Evolutionary conservation across 2,888 invertebrate genomes (phyloP), one percentile per base, ranked within the genome.

Genomic region (Abrostola tripartita): DNA sequence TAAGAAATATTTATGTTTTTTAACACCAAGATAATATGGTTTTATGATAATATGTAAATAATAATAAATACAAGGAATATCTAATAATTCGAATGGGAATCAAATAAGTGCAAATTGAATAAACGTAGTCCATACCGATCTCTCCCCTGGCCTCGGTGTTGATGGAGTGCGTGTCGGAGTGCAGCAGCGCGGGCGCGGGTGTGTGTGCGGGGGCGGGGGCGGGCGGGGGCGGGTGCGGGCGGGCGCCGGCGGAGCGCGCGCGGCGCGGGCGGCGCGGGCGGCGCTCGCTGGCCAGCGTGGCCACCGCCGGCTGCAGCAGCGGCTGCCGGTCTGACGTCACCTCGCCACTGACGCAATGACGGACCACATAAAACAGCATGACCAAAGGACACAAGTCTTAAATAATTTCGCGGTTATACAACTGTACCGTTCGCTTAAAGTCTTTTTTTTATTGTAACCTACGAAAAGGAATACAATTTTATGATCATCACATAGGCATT

Each of bases 151-250:
- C 51, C 40, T 92, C 91, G 0, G 87, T 87, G 84, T 95, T 95
- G 84, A 95, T 95, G 76, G 95, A 94, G 85, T 93, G 94, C 61
- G 88, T 8, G 58, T 71, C 78, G 6, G 67, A 44, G 83, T 71
- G 87, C 86, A 41, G 88, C 85, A 61, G 62, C 38, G 71, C 14
- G 73, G 59, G 12, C 49, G 69, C 54, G n/a, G 54, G 60, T 36
- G 65, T 53, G 56, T 37, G 60, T 56, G 51, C 42, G 42, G 51
- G 57, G 69, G 41, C 52, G 68, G 35, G 56, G 68, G 68, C 41
- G 71, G 64, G 71, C 54, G 64, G 55, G 71, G 42, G 63, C 7
- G 52, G 47, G 47, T 53, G 64, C 35, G 67, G 57, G 71, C 37
- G 59, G 6, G 68, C 65, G 71, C 62, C 10, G 65, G 71, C 61